Base-by-base conservation (phyloP, 2,888 invertebrate genomes). In the Heliconius cydno region DNA sequence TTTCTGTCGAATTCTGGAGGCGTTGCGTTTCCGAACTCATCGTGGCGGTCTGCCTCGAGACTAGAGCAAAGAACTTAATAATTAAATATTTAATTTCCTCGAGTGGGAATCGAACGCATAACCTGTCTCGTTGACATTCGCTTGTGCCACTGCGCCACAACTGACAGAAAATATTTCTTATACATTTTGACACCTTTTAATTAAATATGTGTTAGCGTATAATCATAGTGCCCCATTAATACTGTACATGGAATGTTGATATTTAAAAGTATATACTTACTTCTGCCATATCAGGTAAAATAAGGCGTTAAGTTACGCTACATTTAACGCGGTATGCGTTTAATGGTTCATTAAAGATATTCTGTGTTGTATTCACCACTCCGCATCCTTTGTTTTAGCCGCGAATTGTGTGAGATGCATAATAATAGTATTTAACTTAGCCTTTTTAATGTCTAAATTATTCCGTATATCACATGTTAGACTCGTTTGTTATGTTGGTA, bases 381-480 rank as follows among this genome's bases (percentile, higher is more conserved):
- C 4, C n/a, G 1, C 4, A n/a, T 10, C 60, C 60, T 60, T n/a
- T 60, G 66, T 30, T 3, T 7, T 4, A 28, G 30, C 66, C 66
- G 66, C 66, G 66, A 34, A 34, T 22, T 34, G 67, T 19, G 22
- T 5, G 10, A 34, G 19, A 34, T 67, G 34, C 10, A 67, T 67
- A 67, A 34, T n/a, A 38, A 38, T n/a, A n/a, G n/a, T 13, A 7
- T 38, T 68, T 22, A 38, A n/a, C 13, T 22, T 1, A 38, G n/a
- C 22, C n/a, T 68, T 41, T 68, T 41, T 68, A 41, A 34, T 41
- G 68, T 22, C n/a, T 68, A n/a, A 25, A 68, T 68, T 68, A 68
- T 68, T 41, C n/a, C 13, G n/a, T n/a, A 41, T n/a, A n/a, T 38
- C 38, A 5, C 6, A n/a, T 41, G 38, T n/a, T n/a, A 67, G 34